Evolutionary conservation across 2,888 invertebrate species (phyloP).

Genomic region (Cryptocheilus praepositus): DNA sequence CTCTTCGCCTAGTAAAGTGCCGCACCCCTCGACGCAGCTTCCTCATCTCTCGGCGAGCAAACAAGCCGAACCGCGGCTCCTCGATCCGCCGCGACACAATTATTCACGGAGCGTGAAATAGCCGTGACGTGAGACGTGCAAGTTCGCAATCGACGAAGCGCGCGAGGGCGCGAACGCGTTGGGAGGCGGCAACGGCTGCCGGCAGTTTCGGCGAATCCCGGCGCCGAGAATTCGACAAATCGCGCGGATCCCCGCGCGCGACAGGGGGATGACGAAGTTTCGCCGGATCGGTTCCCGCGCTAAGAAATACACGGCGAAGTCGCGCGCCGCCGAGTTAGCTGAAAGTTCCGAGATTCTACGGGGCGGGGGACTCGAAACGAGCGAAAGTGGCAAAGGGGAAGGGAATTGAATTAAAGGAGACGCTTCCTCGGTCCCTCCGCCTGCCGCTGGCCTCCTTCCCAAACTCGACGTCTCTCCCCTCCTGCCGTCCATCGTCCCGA

Average conservation of each 20-base stretch:
- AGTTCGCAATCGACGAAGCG: too few species aligned
- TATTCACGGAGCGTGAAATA: too few species aligned
- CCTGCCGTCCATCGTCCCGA: neutral
- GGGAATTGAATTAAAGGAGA: constrained; percentile 51
- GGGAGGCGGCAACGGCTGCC: too few species aligned
- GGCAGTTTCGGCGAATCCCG: too few species aligned
- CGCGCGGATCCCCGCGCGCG: constrained; percentile 17
- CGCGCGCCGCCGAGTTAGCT: constrained; percentile 8
- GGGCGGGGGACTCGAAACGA: neutral
- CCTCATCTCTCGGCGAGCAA: too few species aligned
- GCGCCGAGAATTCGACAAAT: constrained; percentile 1
- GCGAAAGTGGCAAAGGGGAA: constrained; percentile 29
- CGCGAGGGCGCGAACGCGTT: too few species aligned
- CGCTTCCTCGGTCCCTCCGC: neutral
- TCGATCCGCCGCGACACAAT: too few species aligned
- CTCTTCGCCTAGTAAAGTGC: too few species aligned
- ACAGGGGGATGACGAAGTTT: constrained; percentile 38
- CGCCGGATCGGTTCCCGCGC: constrained; percentile 44
- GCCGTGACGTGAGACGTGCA: too few species aligned
- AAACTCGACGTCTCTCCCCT: neutral
- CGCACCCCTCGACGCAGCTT: too few species aligned
- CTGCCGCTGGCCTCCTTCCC: neutral
- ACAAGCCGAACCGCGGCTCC: too few species aligned
- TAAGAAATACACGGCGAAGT: constrained; percentile 38
- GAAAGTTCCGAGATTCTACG: constrained; percentile 37